These are phyloP conservation scores for Brachionus paranguensis DNA, from an alignment of 1,140 invertebrate species.

Conservation along the genomic window DNA sequence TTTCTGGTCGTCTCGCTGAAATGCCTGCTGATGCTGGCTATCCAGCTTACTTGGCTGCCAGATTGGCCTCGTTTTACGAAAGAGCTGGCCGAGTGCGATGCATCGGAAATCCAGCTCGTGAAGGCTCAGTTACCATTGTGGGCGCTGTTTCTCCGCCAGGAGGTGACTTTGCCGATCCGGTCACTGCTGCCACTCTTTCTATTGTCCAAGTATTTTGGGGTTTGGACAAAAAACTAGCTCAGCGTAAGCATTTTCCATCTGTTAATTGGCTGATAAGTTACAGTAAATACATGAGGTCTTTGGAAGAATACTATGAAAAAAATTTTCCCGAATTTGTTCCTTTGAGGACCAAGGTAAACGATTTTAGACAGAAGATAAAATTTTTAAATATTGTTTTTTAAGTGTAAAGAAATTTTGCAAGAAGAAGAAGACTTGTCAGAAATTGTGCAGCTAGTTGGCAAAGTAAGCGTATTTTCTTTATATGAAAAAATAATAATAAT, in stretches of 20 bases:
- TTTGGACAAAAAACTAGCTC: conserved; percentile 96
- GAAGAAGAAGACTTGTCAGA: conserved; percentile 99
- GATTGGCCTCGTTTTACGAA: conserved; percentile 98
- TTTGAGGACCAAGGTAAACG: conserved; percentile 58
- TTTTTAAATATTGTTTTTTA: not conserved
- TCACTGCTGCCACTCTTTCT: conserved; percentile 95
- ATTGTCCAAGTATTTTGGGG: conserved; percentile 99
- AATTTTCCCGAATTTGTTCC: conserved; percentile 98
- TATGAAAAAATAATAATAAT: not conserved
- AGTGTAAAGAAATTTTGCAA: conserved; percentile 65
- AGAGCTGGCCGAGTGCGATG: conserved; percentile 92
- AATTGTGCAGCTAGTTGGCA: conserved; percentile 98
- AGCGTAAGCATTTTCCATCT: conserved; percentile 98
- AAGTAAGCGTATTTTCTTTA: conserved; percentile 57
- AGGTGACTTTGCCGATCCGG: conserved; percentile 99
- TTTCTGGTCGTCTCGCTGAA: conserved; percentile 98
- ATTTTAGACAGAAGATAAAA: not conserved
- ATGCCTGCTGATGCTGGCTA: conserved; percentile 98
- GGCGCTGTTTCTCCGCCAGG: conserved; percentile 98
- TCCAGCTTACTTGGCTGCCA: conserved; percentile 93
- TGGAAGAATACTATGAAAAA: conserved; percentile 99
- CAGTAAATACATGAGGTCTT: conserved; percentile 93
- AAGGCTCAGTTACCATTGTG: conserved; percentile 97
- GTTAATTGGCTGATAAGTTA: conserved; percentile 99
- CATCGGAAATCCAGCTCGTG: conserved; percentile 91